These are phyloP conservation scores for Meloe dianella DNA, from an alignment of 2,888 invertebrate species.

Conservation along the genomic window DNA sequence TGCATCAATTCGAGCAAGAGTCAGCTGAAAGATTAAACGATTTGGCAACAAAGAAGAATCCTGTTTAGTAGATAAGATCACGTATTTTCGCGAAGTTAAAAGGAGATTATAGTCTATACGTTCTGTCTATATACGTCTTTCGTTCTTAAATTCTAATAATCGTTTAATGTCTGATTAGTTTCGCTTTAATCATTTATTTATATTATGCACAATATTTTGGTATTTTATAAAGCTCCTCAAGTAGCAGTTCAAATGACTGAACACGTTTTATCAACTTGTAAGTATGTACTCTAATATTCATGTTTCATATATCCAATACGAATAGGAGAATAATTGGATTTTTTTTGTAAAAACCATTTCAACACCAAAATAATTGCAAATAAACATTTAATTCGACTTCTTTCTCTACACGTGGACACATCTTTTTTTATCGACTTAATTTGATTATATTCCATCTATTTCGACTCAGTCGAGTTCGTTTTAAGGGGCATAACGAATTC, in stretches of 20 bases:
- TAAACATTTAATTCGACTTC: too few relatives aligned
- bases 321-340: too few relatives aligned
- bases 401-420: too few relatives aligned
- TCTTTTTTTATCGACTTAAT: too few relatives aligned
- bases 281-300: too few relatives aligned
- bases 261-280: neutral
- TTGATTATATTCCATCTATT: too few relatives aligned
- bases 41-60: constrained; percentile 15
- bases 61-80: constrained; percentile 18
- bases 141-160: neutral
- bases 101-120: constrained; percentile 17
- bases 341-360: too few relatives aligned
- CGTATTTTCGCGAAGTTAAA: constrained; percentile 15
- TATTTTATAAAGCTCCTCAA: neutral
- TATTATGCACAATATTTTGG: neutral
- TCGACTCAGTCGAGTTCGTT: too few relatives aligned
- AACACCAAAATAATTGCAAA: too few relatives aligned
- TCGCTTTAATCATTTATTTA: neutral
- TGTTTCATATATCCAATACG: too few relatives aligned
- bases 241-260: neutral
- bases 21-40: constrained; percentile 16
- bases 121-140: neutral
- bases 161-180: neutral
- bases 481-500: too few relatives aligned
- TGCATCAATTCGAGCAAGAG: neutral